Evolutionary conservation across 2,113 vertebrate genomes (phyloP).

Genomic region (Rhinoderma darwinii): DNA sequence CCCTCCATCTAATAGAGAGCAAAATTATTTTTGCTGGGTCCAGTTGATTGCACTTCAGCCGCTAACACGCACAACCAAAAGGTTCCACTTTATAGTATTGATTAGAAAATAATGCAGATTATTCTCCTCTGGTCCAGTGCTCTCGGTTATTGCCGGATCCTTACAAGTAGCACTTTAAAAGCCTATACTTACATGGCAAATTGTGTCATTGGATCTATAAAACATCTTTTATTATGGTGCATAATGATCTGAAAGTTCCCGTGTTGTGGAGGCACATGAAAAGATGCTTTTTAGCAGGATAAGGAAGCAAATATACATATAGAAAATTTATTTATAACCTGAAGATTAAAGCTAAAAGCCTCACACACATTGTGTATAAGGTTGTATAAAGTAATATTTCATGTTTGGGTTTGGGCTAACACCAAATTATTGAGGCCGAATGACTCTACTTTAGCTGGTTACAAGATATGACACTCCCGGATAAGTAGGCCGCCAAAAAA

Average conservation of each 20-base stretch:
- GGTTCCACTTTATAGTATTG: constrained; percentile 7
- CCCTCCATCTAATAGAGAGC: background rate
- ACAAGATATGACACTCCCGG: too few relatives aligned
- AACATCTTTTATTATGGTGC: background rate
- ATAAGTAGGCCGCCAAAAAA: too few relatives aligned
- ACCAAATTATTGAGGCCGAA: too few relatives aligned
- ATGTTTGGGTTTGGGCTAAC: too few relatives aligned
- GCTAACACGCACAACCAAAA: background rate
- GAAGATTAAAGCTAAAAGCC: too few relatives aligned
- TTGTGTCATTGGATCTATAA: background rate
- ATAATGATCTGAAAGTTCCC: background rate
- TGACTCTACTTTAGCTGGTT: too few relatives aligned
- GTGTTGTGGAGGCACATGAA: background rate
- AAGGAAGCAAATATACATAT: background rate
- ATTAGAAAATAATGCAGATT: constrained; percentile 31
- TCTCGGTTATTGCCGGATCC: background rate
- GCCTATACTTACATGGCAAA: constrained; percentile 8
- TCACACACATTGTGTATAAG: too few relatives aligned
- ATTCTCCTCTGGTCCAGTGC: background rate
- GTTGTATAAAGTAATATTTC: too few relatives aligned
- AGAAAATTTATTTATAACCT: too few relatives aligned
- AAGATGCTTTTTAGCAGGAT: background rate
- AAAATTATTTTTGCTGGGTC: background rate
- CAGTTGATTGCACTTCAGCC: background rate
- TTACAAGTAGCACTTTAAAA: constrained; percentile 3